Evolutionary conservation across 2,113 vertebrate species (phyloP), one percentile per base, ranked within the genome.

Genomic region (Agelaius tricolor): DNA sequence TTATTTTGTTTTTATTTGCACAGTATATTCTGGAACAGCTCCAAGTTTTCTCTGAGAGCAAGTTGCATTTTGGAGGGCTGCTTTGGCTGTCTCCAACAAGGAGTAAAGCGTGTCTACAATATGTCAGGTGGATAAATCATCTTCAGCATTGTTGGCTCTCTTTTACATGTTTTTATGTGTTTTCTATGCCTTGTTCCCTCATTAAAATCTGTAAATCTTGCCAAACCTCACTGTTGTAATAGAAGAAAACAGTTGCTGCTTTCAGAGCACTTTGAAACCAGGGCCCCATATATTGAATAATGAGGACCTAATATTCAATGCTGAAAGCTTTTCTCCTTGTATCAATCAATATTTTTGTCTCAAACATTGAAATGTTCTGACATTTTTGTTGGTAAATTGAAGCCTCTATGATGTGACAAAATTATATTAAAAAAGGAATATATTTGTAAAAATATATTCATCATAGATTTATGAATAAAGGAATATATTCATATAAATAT

Each of bases 231-330:
- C 10, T 47, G 23, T 24, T 8, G 1, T 11, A 33, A 27, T 5
- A 44, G 24, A 28, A 39, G 61, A 68, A 76, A 65, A 35, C 15
- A 30, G 28, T 69, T 76, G 14, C 10, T 58, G 8, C 21, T 67
- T 85, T 79, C 44, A 44, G 35, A 61, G 27, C 15, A 8, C 19
- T 63, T 77, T 39, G 33, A 67, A 85, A 43, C 14, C 8, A 9
- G 11, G 43, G 11, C 1, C 3, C 4, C 3, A 2, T 21, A 15
- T 15, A 43, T 2, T 2, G 2, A 57, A 33, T 47, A 58, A 27
- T 14, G 18, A 41, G 23, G 28, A 23, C 58, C n/a, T 66, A 31
- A 41, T 58, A 58, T 31, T 74, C 17, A 27, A 0, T 24, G 49
- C 6, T 1, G 2, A 58, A 62, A 9, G 18, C 13, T 89, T 46